Evolutionary conservation across 2,797 vertebrate species (phyloP).

Genomic region (Liparis tanakae): DNA sequence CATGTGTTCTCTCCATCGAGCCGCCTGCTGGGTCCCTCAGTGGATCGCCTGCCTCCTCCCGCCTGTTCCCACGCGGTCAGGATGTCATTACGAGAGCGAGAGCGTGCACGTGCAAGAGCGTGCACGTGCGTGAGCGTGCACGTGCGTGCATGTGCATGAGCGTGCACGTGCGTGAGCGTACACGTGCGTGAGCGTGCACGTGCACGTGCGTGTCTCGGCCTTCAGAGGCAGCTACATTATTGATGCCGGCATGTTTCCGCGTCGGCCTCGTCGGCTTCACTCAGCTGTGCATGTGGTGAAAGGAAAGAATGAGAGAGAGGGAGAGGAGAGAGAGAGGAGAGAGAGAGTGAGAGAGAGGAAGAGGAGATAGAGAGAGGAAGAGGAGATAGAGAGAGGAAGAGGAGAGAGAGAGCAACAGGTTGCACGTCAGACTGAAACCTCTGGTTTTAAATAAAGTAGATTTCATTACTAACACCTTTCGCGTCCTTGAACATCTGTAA

Average conservation of each 20-base stretch:
- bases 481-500: not conserved
- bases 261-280: not conserved
- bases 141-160: slow-evolving; percentile 8
- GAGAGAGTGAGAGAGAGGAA: no score
- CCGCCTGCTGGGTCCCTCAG: not conserved
- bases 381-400: no score
- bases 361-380: no score
- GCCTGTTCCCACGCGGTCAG: slow-evolving; percentile 15
- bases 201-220: slow-evolving; percentile 8
- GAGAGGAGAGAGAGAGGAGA: no score
- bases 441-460: not conserved
- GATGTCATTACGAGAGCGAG: slow-evolving; percentile 20
- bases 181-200: not conserved
- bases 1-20: slow-evolving; percentile 29
- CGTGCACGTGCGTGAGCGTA: no score
- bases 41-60: no score
- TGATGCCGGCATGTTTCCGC: slow-evolving; percentile 26
- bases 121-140: not conserved
- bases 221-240: slow-evolving; percentile 32
- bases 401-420: slow-evolving; percentile 15
- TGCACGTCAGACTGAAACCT: not conserved
- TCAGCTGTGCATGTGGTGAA: not conserved
- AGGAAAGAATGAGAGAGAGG: not conserved
- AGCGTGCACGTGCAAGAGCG: no score
- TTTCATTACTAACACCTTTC: not conserved